phyloP scores from a whole-genome alignment of 1,140 invertebrate genomes.

The Choristoneura fumiferana region DNA sequence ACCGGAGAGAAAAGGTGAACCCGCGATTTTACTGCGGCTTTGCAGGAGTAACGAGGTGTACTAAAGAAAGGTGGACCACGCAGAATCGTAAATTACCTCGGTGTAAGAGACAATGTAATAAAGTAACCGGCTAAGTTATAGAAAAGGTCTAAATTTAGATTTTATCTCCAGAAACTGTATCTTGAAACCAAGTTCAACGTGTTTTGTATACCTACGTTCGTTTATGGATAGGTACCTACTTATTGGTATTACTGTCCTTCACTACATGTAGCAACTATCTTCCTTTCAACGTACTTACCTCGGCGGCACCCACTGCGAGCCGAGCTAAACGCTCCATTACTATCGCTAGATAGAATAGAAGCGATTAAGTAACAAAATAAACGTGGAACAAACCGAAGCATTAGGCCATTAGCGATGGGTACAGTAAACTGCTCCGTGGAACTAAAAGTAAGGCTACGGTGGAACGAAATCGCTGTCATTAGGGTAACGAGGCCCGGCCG shows the following conservation, averaged over 20 bases:
- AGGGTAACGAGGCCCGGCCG: constrained; percentile 62
- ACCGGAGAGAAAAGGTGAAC: constrained; percentile 61
- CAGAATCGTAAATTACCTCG: no score
- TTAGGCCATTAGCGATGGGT: constrained; percentile 47
- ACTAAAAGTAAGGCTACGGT: constrained; percentile 60
- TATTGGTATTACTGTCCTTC: no score
- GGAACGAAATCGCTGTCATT: constrained; percentile 71
- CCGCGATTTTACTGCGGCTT: constrained; percentile 15
- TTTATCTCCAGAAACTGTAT: no score
- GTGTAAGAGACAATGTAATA: no score
- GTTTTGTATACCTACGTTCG: no score
- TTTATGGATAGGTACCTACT: no score
- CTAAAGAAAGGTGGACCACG: background rate
- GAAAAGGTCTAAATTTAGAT: no score
- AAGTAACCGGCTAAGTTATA: no score
- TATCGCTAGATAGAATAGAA: constrained; percentile 30
- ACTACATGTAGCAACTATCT: background rate
- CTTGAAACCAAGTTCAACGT: no score
- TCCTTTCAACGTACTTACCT: background rate
- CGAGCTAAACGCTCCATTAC: constrained; percentile 20
- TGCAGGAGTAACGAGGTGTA: constrained; percentile 17
- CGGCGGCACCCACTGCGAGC: background rate
- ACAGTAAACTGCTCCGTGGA: constrained; percentile 47
- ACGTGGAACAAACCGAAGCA: constrained; percentile 35
- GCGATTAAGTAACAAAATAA: constrained; percentile 48